Evolutionary conservation across 1,140 invertebrate species (phyloP).

Genomic region (Gyrodactylus salaris): DNA sequence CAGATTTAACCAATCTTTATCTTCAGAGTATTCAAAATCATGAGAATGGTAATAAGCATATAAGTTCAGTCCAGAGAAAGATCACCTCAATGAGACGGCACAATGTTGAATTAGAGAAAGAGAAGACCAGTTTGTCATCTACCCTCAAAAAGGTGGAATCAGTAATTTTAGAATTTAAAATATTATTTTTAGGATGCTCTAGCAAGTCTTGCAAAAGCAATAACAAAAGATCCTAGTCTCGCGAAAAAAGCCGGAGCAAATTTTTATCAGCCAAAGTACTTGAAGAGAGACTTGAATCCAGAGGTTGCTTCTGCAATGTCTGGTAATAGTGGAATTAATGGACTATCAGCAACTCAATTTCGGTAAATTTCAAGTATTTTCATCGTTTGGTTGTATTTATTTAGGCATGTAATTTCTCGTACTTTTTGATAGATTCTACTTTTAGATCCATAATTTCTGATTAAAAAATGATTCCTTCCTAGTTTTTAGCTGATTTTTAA

Average conservation of each 20-base stretch:
- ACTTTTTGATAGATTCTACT: too few relatives aligned
- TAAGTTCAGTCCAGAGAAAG: not conserved
- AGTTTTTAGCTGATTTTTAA: too few relatives aligned
- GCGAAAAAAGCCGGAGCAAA: not conserved
- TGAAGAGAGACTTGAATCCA: not conserved
- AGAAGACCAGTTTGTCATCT: not conserved
- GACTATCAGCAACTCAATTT: not conserved
- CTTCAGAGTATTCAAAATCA: slow-evolving; percentile 2
- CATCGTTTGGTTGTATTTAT: too few relatives aligned
- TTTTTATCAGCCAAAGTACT: not conserved
- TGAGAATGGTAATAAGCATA: slow-evolving; percentile 2
- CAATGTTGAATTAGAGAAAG: not conserved
- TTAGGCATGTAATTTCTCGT: too few relatives aligned
- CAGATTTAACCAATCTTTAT: not conserved
- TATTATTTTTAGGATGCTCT: too few relatives aligned
- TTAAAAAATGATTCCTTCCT: too few relatives aligned
- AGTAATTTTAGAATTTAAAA: too few relatives aligned
- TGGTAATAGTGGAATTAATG: not conserved
- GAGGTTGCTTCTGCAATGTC: not conserved
- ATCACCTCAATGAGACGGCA: not conserved
- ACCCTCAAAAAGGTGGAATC: not conserved
- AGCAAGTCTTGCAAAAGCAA: not conserved
- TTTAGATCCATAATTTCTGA: too few relatives aligned
- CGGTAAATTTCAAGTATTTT: not conserved
- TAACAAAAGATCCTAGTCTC: not conserved